Percentiles rank a stretch among this genome's conserved stretches.
These are phyloP conservation scores for Philonicus albiceps DNA, from an alignment of 2,888 invertebrate genomes.

Conservation along the genomic window DNA sequence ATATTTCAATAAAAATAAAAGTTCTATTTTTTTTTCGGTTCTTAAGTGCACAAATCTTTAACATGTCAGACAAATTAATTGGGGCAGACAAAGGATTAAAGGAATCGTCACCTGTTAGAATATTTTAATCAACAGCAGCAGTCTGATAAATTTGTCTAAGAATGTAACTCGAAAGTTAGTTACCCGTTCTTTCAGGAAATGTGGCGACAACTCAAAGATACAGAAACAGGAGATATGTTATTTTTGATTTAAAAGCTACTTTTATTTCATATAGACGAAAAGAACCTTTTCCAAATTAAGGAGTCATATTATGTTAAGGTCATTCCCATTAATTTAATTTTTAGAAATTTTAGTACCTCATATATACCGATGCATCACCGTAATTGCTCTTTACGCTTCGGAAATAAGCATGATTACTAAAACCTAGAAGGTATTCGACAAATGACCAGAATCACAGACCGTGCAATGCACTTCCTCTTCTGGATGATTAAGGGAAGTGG, in stretches of 20 bases:
- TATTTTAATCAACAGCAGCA: not conserved
- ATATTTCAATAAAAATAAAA: not conserved
- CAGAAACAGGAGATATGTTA: too few species aligned
- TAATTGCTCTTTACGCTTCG: not conserved
- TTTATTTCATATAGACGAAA: too few species aligned
- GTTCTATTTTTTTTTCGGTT: not conserved
- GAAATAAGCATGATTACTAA: not conserved
- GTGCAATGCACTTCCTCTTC: not conserved
- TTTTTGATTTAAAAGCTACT: too few species aligned
- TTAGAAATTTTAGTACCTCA: too few species aligned
- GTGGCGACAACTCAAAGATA: not conserved
- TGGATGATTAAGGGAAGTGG: not conserved
- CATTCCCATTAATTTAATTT: not conserved
- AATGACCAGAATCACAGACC: not conserved
- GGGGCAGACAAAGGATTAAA: not conserved
- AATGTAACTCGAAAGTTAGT: not conserved
- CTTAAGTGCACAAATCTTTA: not conserved
- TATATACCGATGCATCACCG: not conserved
- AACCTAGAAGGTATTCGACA: not conserved
- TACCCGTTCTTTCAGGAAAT: not conserved
- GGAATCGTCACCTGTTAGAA: not conserved
- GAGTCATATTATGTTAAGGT: too few species aligned
- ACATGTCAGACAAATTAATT: slow-evolving; percentile 38
- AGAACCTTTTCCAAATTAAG: too few species aligned
- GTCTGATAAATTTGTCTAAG: slow-evolving; percentile 34